Evolutionary conservation across 2,888 invertebrate genomes (phyloP).

Genomic region (Glyphotaelius pellucidus): DNA sequence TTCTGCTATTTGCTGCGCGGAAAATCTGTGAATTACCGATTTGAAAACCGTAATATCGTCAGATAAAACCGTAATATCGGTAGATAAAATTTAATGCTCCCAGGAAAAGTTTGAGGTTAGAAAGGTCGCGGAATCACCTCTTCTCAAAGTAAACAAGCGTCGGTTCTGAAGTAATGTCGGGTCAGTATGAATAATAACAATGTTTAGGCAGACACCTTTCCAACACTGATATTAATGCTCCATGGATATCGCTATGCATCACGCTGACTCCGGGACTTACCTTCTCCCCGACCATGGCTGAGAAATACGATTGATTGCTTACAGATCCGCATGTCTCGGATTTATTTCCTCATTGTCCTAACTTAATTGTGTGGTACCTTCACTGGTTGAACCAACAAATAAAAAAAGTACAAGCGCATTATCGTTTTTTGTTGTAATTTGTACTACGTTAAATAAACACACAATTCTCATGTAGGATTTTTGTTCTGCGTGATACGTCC

Average conservation of each 20-base stretch:
- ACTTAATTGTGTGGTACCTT: not conserved
- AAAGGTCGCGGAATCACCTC: conserved; percentile 47
- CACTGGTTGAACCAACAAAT: not conserved
- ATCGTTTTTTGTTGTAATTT: not conserved
- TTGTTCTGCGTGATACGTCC: not conserved
- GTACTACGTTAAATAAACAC: not conserved
- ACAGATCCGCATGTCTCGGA: conserved; percentile 36
- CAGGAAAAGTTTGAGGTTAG: conserved; percentile 50
- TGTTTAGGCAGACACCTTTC: conserved; percentile 55
- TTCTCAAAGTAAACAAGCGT: conserved; percentile 51
- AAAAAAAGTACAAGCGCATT: not conserved
- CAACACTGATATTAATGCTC: conserved; percentile 47
- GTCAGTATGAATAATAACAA: conserved; percentile 62
- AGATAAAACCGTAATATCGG: conserved; percentile 14
- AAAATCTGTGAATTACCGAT: conserved; percentile 45
- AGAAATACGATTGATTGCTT: conserved; percentile 38
- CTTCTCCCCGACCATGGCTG: conserved; percentile 9
- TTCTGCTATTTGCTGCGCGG: conserved; percentile 34
- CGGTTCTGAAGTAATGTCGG: conserved; percentile 45
- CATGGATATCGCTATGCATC: conserved; percentile 40
- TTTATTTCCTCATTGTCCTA: conserved; percentile 41
- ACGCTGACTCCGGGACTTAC: conserved; percentile 1
- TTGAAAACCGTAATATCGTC: conserved; percentile 35
- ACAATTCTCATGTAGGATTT: not conserved
- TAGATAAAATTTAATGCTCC: conserved; percentile 34